Percentiles rank a stretch among this genome's conserved stretches.
Conservation (phyloP, 2,888 invertebrate species). For the Euclidia mi region DNA sequence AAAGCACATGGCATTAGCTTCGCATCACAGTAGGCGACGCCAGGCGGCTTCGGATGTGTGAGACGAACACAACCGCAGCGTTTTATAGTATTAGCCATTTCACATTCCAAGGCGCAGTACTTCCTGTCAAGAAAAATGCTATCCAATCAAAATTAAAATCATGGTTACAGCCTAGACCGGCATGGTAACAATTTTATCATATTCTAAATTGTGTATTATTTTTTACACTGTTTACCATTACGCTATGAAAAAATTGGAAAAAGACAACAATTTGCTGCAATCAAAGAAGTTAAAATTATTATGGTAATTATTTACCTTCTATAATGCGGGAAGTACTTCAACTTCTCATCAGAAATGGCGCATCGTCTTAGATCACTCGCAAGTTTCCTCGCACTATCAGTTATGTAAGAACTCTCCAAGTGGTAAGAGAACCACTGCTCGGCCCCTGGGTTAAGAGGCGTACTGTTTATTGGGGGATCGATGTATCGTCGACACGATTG, state of each 20-base stretch:
- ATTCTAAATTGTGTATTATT: too few species aligned
- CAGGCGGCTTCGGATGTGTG: neutral
- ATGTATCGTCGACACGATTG: slow-evolving; percentile 42
- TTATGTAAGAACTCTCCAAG: neutral
- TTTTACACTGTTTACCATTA: too few species aligned
- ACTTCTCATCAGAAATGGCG: neutral
- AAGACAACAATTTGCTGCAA: too few species aligned
- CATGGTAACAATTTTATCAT: too few species aligned
- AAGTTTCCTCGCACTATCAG: neutral
- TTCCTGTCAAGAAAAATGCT: too few species aligned
- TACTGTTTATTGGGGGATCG: slow-evolving; percentile 50
- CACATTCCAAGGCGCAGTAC: neutral
- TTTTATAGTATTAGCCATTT: slow-evolving; percentile 1
- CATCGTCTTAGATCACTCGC: neutral
- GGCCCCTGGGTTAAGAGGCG: slow-evolving; percentile 44
- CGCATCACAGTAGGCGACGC: neutral
- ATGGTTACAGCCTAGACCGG: too few species aligned
- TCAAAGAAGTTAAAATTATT: too few species aligned
- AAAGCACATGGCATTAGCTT: neutral
- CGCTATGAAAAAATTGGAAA: too few species aligned
- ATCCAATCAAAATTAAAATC: too few species aligned
- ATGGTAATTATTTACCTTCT: neutral
- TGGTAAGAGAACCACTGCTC: slow-evolving; percentile 47
- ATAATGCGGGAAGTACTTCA: neutral
- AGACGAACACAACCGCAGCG: neutral